Evolutionary conservation across 53 echinoderm and acorn worm genomes (phyloP), one percentile per base, ranked within the genome.

Genomic region (Luidia sarsii): DNA sequence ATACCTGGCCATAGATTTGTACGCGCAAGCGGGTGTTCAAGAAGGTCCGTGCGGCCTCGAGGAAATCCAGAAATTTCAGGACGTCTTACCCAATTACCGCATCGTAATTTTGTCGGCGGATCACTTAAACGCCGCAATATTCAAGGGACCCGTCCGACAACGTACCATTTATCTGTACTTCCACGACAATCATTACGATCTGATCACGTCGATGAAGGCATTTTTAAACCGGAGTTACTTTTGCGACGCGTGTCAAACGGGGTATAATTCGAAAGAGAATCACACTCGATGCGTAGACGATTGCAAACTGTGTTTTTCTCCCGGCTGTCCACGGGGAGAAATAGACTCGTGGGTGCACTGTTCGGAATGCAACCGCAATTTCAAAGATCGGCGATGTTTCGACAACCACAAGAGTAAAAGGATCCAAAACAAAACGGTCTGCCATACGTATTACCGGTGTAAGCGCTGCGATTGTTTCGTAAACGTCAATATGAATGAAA

Each of bases 21-120:
- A 88, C 74, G 65, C 18, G 3, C 33, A 74, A 25, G 85, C 84
- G 0, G 63, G 81, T 2, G 74, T 91, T 10, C 51, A 71, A n/a
- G 33, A 50, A 16, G 81, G 74, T 13, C 69, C 33, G 3, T 91
- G 91, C 20, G 85, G 91, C 4, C 70, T 88, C 9, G 61, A 80
- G 16, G 85, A 88, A 67, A 27, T 88, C 1, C 18, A 80, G 7
- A 23, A 19, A 16, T 91, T 87, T 14, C 82, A 90, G 33, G 11
- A 25, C 50, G 39, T 67, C 15, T 21, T 67, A 5, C 39, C 43
- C 10, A 60, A 87, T 8, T 80, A 71, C 57, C 55, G 80, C 1
- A 77, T 80, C 3, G 33, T 86, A 11, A 38, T 87, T 0, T 43
- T 87, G 4, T 81, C 81, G 28, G 86, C 39, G 52, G 80, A 75